These are phyloP conservation scores for Dromas ardeola DNA, from an alignment of 2,113 vertebrate species.

Conservation along the genomic window DNA sequence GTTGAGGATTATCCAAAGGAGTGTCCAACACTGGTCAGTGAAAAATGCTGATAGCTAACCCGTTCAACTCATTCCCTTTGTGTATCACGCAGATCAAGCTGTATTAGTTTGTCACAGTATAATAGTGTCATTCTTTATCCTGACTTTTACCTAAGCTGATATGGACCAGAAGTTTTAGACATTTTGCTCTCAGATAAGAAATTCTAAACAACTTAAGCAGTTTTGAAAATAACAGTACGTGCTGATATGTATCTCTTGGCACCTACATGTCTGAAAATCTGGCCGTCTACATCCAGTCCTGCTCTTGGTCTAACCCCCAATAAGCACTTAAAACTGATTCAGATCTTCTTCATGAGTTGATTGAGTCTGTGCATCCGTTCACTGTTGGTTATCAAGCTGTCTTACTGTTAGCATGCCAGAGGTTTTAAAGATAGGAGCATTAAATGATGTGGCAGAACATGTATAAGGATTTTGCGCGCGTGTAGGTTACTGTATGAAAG, in stretches of 20 bases:
- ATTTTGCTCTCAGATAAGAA: neutral
- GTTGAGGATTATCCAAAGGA: neutral
- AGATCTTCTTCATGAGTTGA: neutral
- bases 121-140: neutral
- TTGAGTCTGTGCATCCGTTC: neutral
- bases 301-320: neutral
- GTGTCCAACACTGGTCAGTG: neutral
- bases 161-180: neutral
- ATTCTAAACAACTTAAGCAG: neutral
- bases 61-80: neutral
- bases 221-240: neutral
- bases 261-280: neutral
- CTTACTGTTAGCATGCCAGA: neutral
- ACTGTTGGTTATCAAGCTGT: neutral
- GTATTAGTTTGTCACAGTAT: neutral
- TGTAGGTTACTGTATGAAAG: neutral
- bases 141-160: neutral
- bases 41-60: neutral
- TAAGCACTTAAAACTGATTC: neutral
- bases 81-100: neutral
- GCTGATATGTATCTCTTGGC: neutral
- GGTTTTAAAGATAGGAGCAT: neutral
- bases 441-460: neutral
- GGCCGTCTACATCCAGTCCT: neutral
- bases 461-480: neutral